Percentiles rank a stretch among this genome's conserved stretches.
Evolutionary conservation across 2,113 vertebrate species (phyloP).

Genomic region (Pterocles burchelli): DNA sequence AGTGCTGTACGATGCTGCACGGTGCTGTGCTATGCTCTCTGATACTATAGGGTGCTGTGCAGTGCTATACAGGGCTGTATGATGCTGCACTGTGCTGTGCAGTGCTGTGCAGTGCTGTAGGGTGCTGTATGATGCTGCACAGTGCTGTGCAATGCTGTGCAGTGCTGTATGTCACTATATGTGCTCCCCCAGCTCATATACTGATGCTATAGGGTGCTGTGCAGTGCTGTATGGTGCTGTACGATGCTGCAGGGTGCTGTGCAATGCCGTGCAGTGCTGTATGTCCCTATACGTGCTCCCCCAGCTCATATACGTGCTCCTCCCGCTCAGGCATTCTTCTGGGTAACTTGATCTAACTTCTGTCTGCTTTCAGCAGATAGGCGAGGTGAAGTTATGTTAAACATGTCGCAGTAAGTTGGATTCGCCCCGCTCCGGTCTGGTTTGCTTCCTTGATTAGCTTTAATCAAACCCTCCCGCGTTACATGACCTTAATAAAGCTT

Average conservation of each 20-base stretch:
- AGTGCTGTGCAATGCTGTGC: neutral
- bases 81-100: neutral
- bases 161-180: too few species aligned
- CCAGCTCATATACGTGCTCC: neutral
- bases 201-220: neutral
- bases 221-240: neutral
- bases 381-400: slow-evolving; percentile 62
- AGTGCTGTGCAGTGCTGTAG: neutral
- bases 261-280: too few species aligned
- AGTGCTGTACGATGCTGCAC: too few species aligned
- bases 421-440: slow-evolving; percentile 40
- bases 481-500: slow-evolving; percentile 77
- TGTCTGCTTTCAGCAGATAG: slow-evolving; percentile 65
- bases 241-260: too few species aligned
- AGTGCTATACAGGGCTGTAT: neutral
- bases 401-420: slow-evolving; percentile 54
- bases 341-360: slow-evolving; percentile 69
- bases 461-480: slow-evolving; percentile 70
- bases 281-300: too few species aligned
- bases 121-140: too few species aligned
- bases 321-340: slow-evolving; percentile 51
- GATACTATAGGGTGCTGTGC: too few species aligned
- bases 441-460: slow-evolving; percentile 77
- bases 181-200: too few species aligned
- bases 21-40: neutral